Base-by-base conservation (phyloP, 2,888 invertebrate species). In the Orthosia incerta region DNA sequence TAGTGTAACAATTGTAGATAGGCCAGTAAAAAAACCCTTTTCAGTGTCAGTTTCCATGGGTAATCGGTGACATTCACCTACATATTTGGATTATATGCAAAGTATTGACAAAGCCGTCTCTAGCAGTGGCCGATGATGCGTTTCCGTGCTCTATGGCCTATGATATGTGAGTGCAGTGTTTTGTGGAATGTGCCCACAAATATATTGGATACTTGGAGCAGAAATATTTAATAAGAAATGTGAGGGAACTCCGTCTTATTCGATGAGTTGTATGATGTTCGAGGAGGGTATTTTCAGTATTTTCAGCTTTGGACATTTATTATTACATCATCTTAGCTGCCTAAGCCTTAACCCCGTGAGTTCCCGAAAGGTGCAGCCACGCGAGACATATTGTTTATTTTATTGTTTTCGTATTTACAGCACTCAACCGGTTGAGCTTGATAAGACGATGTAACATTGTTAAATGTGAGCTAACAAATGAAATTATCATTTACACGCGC, bases 151-250 rank as follows among this genome's bases (percentile, higher is more conserved):
- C 57, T 39, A 13, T 57, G 57, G 12, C 5, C 57, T 18, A 62
- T 67, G 64, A 80, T 79, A 76, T 83, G 82, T 85, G 63, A 66
- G 71, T 71, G 66, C 64, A 81, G 53, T 61, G 18, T 48, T 59
- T 55, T 50, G 56, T 3, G 55, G 51, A 64, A 71, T 67, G 56
- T 57, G 26, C 18, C 31, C 31, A 31, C 64, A 60, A 20, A 59
- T 79, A 65, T 76, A 61, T 64, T 61, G 64, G 74, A 61, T 65
- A 72, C n/a, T 61, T 46, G 18, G n/a, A 50, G 31, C 13, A 13
- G 80, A 74, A 74, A 80, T 70, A 67, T 57, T 64, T 64, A 51
- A 51, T 7, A 60, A 71, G 50, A 69, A 76, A 76, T 63, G 39
- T 45, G 45, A 50, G n/a, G 11, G 18, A 55, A 60, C 26, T 18